Evolutionary conservation across 2,113 vertebrate species (phyloP).

Genomic region (Madoqua kirkii): DNA sequence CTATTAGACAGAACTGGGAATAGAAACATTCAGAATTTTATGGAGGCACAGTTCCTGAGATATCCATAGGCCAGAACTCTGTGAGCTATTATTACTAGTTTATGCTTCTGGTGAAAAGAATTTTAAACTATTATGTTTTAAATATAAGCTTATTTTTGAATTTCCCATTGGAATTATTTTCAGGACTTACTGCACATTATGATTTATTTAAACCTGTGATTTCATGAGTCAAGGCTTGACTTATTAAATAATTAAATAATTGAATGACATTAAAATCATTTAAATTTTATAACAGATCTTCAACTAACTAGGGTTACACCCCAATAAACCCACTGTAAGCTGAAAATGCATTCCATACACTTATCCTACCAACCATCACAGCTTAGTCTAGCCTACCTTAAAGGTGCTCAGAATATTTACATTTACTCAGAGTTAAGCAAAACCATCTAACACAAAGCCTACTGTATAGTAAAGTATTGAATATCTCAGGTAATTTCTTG

Average conservation of each 20-base stretch:
- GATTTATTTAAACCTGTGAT: neutral
- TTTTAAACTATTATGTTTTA: neutral
- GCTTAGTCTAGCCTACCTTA: neutral
- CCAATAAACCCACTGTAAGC: neutral
- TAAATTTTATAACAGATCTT: neutral
- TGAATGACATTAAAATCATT: neutral
- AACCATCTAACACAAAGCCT: neutral
- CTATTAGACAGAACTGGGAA: neutral
- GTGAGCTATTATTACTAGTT: neutral
- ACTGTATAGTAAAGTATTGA: neutral
- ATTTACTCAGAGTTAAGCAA: neutral
- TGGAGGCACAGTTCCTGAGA: neutral
- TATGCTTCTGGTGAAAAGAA: neutral
- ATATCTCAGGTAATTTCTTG: neutral
- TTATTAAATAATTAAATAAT: neutral
- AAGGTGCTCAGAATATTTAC: neutral
- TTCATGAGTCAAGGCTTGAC: neutral
- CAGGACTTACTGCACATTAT: neutral
- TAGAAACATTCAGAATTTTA: neutral
- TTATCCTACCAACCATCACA: neutral
- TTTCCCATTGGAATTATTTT: neutral
- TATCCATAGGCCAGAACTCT: neutral
- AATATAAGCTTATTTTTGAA: neutral
- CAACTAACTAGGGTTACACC: neutral
- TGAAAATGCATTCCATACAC: neutral